phyloP scores from a whole-genome alignment of 2,888 invertebrate species.

The Pelosia muscerda region DNA sequence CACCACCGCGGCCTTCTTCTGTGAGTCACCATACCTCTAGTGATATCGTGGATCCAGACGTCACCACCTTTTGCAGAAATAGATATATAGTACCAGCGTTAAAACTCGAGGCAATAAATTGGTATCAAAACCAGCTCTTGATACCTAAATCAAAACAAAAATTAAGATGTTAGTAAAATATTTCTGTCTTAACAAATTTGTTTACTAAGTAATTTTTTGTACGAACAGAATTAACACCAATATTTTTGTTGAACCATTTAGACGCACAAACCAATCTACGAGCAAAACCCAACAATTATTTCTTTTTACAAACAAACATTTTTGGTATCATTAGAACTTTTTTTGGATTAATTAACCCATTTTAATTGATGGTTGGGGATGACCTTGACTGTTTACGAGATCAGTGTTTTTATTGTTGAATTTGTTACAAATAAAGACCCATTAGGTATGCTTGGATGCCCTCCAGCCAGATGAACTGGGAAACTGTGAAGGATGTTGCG shows the following conservation, averaged over 20 bases:
- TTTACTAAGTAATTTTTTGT: neutral
- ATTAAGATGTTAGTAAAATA: neutral
- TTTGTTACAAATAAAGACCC: neutral
- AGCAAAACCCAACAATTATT: conserved; percentile 14
- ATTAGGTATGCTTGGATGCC: neutral
- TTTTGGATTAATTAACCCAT: conserved; percentile 9
- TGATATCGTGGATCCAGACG: too few relatives aligned
- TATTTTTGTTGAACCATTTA: conserved; percentile 1
- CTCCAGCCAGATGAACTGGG: neutral
- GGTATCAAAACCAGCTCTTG: too few relatives aligned
- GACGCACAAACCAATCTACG: neutral
- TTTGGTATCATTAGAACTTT: conserved; percentile 8
- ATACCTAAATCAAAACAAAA: neutral
- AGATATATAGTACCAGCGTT: too few relatives aligned
- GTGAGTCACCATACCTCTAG: too few relatives aligned
- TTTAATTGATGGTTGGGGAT: conserved; percentile 17
- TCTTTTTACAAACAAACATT: conserved; percentile 16
- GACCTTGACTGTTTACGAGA: conserved; percentile 7
- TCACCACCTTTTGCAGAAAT: too few relatives aligned
- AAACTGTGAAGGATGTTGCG: neutral
- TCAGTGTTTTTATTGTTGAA: conserved; percentile 17
- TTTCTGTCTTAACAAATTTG: neutral
- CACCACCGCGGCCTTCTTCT: too few relatives aligned
- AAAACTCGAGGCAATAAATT: too few relatives aligned
- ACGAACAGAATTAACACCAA: neutral